Evolutionary conservation across 1,140 invertebrate species (phyloP).

Genomic region (Pristionchus pacificus): DNA sequence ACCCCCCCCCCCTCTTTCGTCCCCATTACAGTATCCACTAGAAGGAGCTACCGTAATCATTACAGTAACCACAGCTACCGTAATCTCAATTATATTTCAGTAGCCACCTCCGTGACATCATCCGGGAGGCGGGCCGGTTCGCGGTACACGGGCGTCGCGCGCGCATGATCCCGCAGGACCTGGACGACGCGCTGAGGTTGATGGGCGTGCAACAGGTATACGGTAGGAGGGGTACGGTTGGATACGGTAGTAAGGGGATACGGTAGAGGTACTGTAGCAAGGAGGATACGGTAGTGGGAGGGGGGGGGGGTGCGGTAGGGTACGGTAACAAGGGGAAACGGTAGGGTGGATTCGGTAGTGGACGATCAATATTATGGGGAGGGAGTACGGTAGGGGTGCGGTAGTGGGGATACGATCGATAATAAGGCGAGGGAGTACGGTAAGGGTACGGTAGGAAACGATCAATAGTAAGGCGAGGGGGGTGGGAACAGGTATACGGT

Average conservation of each 20-base stretch:
- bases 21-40: no score
- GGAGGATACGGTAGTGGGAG: conserved; percentile 14
- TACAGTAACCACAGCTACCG: not conserved
- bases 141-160: conserved; percentile 15
- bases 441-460: no score
- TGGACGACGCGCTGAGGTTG: conserved; percentile 13
- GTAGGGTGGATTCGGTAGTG: no score
- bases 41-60: no score
- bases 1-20: no score
- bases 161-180: conserved; percentile 14
- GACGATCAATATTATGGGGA: no score
- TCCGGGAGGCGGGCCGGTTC: conserved; percentile 13
- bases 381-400: no score
- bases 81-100: not conserved
- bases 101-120: conserved; percentile 8
- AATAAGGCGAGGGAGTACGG: no score
- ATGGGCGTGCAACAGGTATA: conserved; percentile 12
- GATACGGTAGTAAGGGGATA: conserved; percentile 1
- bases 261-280: conserved; percentile 16
- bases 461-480: no score
- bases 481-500: no score
- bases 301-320: conserved; percentile 25
- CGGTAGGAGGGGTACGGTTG: not conserved
- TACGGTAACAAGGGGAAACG: conserved; percentile 10
- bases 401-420: no score